phyloP scores from a whole-genome alignment of 2,797 vertebrate genomes.

The Sebastes vulpes region DNA sequence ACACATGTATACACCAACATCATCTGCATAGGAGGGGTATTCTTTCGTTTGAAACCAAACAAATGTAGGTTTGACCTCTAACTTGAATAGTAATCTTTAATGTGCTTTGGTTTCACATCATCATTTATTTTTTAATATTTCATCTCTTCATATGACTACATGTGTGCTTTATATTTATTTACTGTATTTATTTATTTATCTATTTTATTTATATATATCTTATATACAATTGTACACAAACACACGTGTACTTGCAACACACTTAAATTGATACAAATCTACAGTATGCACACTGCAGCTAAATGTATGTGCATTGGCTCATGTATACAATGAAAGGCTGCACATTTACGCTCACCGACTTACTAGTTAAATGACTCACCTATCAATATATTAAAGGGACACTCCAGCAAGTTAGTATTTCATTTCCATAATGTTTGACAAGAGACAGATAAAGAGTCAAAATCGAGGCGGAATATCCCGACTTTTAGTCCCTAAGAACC shows the following conservation, averaged over 20 bases:
- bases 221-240: background rate
- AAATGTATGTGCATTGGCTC: background rate
- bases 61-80: background rate
- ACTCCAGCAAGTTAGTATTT: background rate
- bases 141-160: background rate
- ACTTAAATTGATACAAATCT: background rate
- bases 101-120: background rate
- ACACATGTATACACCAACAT: background rate
- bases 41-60: background rate
- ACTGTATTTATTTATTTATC: background rate
- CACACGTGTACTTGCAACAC: background rate
- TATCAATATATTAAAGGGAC: background rate
- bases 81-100: background rate
- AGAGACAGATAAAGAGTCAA: background rate
- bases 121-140: constrained; percentile 10
- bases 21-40: background rate
- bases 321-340: background rate
- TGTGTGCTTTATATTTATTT: constrained; percentile 9
- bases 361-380: background rate
- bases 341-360: background rate
- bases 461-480: background rate
- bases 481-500: background rate
- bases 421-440: background rate
- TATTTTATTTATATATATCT: background rate
- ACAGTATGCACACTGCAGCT: background rate